Base-by-base conservation (phyloP, 2,888 invertebrate genomes). In the Erebia palarica region DNA sequence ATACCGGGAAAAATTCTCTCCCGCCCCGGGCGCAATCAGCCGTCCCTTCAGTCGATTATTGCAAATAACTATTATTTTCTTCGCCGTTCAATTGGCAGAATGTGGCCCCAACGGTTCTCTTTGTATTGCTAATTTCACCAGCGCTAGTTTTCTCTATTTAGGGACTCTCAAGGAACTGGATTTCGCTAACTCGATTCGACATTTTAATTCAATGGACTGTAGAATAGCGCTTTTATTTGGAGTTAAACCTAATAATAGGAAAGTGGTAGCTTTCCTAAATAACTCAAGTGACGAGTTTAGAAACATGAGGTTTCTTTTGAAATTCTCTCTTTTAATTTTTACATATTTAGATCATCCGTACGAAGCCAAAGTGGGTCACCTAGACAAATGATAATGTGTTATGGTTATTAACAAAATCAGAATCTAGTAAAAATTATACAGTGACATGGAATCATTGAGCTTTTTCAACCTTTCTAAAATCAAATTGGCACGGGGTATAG, bases 1-100 rank as follows among this genome's bases (percentile, higher is more conserved):
- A 86, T 84, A 81, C 27, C 81, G 84, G 79, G 82, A 88, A 88
- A 86, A 88, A 76, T 85, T 81, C 80, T 77, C 78, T 76, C 78
- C 75, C 77, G 86, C 90, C 89, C 83, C 82, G 83, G 87, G 91
- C 88, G 90, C 91, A 92, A 92, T 92, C 92, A 92, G 85, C 85
- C 91, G 82, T 90, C 92, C 93, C 92, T 90, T 88, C 88, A 85
- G 84, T 80, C 90, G 92, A 93, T 92, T 93, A 87, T 86, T 82
- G 86, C 85, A 86, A 87, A 87, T 87, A 90, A 90, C 90, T 90
- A 90, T 90, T 90, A 90, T 90, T 87, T 85, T 79, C 82, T 81
- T 87, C 87, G 83, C 87, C 87, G 85, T 89, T 89, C 89, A 90
- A 89, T 89, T 87, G 89, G 84, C 87, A 81, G 79, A 87, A 84